Percentiles rank a stretch among this genome's conserved stretches.
Conservation (phyloP, 2,888 invertebrate species). For the Drosophila bunnanda region DNA sequence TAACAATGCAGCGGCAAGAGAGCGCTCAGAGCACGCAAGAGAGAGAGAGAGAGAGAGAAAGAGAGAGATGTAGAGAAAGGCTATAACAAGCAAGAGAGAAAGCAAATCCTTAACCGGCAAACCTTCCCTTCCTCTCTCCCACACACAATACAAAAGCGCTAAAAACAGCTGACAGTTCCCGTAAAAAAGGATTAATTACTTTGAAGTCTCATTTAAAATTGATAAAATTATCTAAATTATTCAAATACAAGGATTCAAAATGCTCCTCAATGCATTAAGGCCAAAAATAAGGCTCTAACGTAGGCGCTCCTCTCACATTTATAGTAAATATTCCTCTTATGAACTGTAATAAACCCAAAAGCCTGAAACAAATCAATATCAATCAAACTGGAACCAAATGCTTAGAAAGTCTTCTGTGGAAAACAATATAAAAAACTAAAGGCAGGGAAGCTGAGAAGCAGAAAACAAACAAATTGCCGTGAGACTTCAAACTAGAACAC, state of each 20-base stretch:
- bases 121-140: not conserved
- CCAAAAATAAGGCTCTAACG: not conserved
- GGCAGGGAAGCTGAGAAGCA: not conserved
- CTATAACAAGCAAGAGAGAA: constrained; percentile 2
- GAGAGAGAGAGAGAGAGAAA: constrained; percentile 4
- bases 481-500: constrained; percentile 16
- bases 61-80: constrained; percentile 4
- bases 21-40: constrained; percentile 1
- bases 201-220: not conserved
- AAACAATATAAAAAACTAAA: not conserved
- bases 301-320: too few species aligned
- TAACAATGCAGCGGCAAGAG: constrained; percentile 45
- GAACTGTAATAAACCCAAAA: not conserved
- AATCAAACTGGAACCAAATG: constrained; percentile 5
- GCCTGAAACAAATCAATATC: constrained; percentile 6
- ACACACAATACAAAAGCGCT: not conserved
- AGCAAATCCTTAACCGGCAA: constrained; percentile 39
- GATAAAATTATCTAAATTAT: not conserved
- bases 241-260: too few species aligned
- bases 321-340: not conserved
- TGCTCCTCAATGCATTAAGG: not conserved
- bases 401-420: constrained; percentile 4
- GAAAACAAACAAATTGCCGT: not conserved
- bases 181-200: not conserved
- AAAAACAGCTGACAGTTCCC: constrained; percentile 21